These are phyloP conservation scores for Paedocypris sp. DNA, from an alignment of 2,113 vertebrate genomes.

Conservation along the genomic window DNA sequence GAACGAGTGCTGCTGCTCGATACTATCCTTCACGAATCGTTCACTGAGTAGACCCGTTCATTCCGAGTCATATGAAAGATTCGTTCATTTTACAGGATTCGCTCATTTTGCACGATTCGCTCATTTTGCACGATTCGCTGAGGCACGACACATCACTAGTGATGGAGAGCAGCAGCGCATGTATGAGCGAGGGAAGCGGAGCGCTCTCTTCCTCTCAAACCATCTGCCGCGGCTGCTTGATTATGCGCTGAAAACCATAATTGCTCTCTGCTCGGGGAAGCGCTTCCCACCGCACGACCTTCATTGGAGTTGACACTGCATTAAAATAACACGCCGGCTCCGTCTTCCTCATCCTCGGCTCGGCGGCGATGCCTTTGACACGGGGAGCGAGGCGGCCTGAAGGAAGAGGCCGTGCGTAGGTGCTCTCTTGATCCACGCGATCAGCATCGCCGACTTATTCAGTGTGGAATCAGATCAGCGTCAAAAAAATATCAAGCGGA, in stretches of 20 bases:
- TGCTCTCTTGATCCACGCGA: conserved; percentile 24
- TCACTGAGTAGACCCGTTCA: too few relatives aligned
- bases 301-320: conserved; percentile 35
- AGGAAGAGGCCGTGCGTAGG: background rate
- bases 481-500: too few relatives aligned
- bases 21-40: too few relatives aligned
- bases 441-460: conserved; percentile 15
- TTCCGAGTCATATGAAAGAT: too few relatives aligned
- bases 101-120: too few relatives aligned
- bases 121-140: too few relatives aligned
- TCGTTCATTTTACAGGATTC: too few relatives aligned
- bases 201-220: conserved; percentile 24
- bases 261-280: conserved; percentile 41
- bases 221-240: conserved; percentile 36
- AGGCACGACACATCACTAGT: too few relatives aligned
- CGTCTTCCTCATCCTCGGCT: conserved; percentile 23
- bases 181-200: background rate
- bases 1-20: too few relatives aligned
- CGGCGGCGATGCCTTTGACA: conserved; percentile 12
- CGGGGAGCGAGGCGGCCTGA: background rate
- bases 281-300: conserved; percentile 31
- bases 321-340: conserved; percentile 38
- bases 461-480: too few relatives aligned
- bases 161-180: too few relatives aligned
- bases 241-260: conserved; percentile 43